Evolutionary conservation across 2,888 invertebrate genomes (phyloP), one percentile per base, ranked within the genome.

Genomic region (Himalopsyche japonica): DNA sequence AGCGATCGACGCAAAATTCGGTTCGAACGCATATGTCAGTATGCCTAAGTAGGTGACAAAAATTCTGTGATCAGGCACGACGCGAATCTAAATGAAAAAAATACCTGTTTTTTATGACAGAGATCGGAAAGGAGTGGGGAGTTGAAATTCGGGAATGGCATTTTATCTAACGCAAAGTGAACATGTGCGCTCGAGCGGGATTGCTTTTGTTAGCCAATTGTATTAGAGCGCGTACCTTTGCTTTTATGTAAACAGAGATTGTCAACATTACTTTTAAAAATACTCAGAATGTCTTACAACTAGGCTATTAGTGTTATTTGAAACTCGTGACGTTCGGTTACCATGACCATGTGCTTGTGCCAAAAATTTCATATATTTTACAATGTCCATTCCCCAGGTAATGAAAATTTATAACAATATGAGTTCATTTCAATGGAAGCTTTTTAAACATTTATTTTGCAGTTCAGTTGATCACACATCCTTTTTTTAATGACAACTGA

Each of bases 31-130:
- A 43, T 27, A 80, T 80, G 64, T 83, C 43, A 78, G 85, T 83
- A 80, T 76, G 81, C 77, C 37, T 57, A 82, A 82, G 64, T 83
- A 79, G 80, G 85, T 83, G 85, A 81, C 82, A 83, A 37, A 84
- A 85, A 84, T 77, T 81, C 70, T 24, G 57, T 81, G 83, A 85
- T 85, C 85, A 85, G 84, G 81, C 85, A 82, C 78, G 86, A 84
- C 84, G 80, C 47, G 85, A 86, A 86, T 86, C 84, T 48, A 82
- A 86, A 84, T 83, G 86, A 84, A 86, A 85, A 83, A 86, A 84
- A 83, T 81, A 84, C 83, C 85, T 81, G 81, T 43, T 77, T 84
- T 83, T 83, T 83, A 83, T 80, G 83, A 80, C 83, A 57, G 37
- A 57, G 79, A 34, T 82, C 82, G 82, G 30, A 27, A 70, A 70